Conservation (phyloP, 2,888 invertebrate species). For the Watsonalla binaria region DNA sequence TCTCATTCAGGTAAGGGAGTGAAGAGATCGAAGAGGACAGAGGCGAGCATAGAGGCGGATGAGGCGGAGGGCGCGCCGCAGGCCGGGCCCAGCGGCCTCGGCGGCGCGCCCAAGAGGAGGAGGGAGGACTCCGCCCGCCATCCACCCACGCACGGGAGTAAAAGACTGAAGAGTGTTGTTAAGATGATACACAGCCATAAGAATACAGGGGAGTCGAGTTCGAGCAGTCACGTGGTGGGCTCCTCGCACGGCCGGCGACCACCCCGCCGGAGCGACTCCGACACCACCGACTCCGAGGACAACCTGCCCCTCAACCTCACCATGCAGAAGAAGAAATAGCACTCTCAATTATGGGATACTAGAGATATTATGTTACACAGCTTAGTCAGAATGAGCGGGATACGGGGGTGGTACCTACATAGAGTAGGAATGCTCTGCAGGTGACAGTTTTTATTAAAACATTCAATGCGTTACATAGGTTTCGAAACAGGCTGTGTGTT, state of each 20-base stretch:
- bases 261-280: conserved; percentile 7
- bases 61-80: not conserved
- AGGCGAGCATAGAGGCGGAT: not conserved
- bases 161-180: conserved; percentile 67
- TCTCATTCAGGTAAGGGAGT: conserved; percentile 52
- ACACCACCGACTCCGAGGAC: conserved; percentile 53
- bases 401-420: no score
- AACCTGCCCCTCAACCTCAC: conserved; percentile 59
- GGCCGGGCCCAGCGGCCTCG: conserved; percentile 15
- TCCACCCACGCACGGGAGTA: conserved; percentile 37
- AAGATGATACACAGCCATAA: conserved; percentile 46
- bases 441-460: no score
- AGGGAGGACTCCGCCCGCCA: conserved; percentile 18
- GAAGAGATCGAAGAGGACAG: conserved; percentile 34
- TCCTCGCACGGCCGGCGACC: not conserved
- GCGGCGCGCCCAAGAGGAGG: conserved; percentile 12
- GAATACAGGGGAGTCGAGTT: conserved; percentile 29
- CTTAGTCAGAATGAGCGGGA: no score
- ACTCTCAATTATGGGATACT: conserved; percentile 13
- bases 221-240: not conserved
- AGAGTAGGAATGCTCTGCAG: no score
- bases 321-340: conserved; percentile 33
- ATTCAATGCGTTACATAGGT: no score
- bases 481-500: no score
- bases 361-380: not conserved